phyloP scores from a whole-genome alignment of 2,888 invertebrate genomes.

The Andrena camellia region DNA sequence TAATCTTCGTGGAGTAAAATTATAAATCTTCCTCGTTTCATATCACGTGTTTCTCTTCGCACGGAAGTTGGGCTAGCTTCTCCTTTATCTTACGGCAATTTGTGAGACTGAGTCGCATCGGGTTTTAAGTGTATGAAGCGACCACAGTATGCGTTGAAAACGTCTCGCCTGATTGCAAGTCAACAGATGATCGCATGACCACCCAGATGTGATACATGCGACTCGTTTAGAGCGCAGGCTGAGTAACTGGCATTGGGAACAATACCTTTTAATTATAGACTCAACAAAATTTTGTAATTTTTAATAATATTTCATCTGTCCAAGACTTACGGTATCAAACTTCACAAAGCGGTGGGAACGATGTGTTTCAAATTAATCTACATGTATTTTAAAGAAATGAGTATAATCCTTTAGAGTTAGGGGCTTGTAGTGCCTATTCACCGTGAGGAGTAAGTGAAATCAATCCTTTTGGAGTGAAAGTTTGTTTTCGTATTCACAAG shows the following conservation, averaged over 20 bases:
- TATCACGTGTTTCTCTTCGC: not conserved
- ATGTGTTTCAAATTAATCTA: no score
- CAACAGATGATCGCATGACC: slow-evolving; percentile 62
- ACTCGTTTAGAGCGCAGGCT: slow-evolving; percentile 21
- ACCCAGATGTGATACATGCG: slow-evolving; percentile 37
- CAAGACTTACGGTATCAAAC: no score
- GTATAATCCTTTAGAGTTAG: no score
- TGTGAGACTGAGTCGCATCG: slow-evolving; percentile 14
- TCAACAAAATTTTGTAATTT: not conserved
- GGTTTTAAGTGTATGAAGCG: slow-evolving; percentile 12
- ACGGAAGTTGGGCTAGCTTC: not conserved
- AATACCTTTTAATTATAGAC: not conserved
- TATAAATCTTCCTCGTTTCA: not conserved
- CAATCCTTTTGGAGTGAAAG: no score
- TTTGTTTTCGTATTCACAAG: no score
- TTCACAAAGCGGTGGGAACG: no score
- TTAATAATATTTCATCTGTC: not conserved
- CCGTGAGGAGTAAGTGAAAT: no score
- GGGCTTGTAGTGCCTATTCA: no score
- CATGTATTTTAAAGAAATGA: no score
- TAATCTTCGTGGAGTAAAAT: no score
- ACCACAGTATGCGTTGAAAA: slow-evolving; percentile 8
- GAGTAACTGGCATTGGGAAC: not conserved
- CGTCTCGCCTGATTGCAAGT: slow-evolving; percentile 16
- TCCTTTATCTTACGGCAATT: not conserved